These are phyloP conservation scores for Frankliniella intonsa DNA, from an alignment of 2,888 invertebrate species.

Conservation along the genomic window DNA sequence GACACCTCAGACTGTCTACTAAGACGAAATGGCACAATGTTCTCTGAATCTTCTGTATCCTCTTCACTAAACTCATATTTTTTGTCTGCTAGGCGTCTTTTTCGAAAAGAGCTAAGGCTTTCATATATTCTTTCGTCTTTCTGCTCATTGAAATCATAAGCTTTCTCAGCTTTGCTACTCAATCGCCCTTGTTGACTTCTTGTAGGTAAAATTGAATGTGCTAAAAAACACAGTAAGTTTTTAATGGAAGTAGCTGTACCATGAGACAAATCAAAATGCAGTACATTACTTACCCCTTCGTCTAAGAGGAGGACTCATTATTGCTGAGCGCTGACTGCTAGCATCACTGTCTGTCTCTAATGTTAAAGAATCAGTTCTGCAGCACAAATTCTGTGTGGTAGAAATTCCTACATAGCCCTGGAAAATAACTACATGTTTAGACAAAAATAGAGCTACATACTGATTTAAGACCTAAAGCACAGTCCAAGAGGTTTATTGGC, in stretches of 20 bases:
- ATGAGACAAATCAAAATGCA: background rate
- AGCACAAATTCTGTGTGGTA: background rate
- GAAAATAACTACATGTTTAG: background rate
- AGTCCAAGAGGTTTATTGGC: too few relatives aligned
- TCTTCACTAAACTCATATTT: conserved; percentile 83
- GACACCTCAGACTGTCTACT: background rate
- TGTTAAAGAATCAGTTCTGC: conserved; percentile 13
- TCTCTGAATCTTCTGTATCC: conserved; percentile 60
- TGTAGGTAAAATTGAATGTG: background rate
- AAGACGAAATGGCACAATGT: conserved; percentile 46
- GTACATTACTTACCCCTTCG: background rate
- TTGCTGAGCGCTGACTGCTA: background rate
- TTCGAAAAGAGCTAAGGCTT: conserved; percentile 79
- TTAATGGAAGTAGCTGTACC: background rate
- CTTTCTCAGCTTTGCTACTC: background rate
- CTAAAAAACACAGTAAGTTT: background rate
- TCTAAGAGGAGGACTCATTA: background rate
- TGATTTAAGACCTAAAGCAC: background rate
- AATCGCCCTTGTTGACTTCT: background rate
- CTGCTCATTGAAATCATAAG: conserved; percentile 4
- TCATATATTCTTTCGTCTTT: conserved; percentile 46
- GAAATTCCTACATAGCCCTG: background rate
- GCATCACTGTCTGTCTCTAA: conserved; percentile 10
- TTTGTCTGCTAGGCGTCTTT: conserved; percentile 80
- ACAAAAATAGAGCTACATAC: background rate